Base-by-base conservation (phyloP, 2,888 invertebrate species). In the Melanotus villosus region DNA sequence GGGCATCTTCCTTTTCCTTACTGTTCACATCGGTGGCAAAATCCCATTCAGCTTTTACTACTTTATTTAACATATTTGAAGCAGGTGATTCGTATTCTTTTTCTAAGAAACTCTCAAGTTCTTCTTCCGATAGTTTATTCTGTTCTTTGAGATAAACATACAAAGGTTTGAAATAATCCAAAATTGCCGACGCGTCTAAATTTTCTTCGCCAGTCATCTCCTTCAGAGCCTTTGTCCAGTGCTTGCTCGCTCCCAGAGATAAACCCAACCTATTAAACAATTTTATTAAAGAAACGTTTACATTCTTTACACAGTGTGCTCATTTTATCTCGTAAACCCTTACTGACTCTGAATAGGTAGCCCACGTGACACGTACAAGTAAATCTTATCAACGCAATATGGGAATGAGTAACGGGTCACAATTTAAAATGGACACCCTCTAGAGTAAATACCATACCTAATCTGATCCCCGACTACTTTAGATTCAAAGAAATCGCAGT, bases 121-220 rank as follows among this genome's bases (percentile, higher is more conserved):
- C 76, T 6, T 41, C 41, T 18, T 1, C 14, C 14, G 16, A 4
- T 16, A 14, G 41, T 2, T 16, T 9, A 75, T 89, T 90, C 75
- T 88, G 84, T 47, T 82, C 76, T 56, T 80, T 77, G 1, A 90
- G 80, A 85, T 87, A 90, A 30, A 87, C 83, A 36, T 84, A 80
- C n/a, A 90, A 78, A 0, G 90, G 89, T 54, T 85, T 79, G 77
- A 90, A 90, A 76, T 89, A 90, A 73, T 89, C 87, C 36, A 89
- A 70, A 2, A 90, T 79, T 6, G 89, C 86, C n/a, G 83, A 78
- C 7, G 87, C 87, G 69, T 87, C 86, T 84, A 90, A 86, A 72
- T 86, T 79, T 81, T 86, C 80, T 73, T 84, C 82, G 6, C 89
- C 89, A 0, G 90, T 90, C 45, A 91, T 82, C n/a, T 83, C 81